Conservation (phyloP, 2,888 invertebrate genomes). For the Pterostichus niger region DNA sequence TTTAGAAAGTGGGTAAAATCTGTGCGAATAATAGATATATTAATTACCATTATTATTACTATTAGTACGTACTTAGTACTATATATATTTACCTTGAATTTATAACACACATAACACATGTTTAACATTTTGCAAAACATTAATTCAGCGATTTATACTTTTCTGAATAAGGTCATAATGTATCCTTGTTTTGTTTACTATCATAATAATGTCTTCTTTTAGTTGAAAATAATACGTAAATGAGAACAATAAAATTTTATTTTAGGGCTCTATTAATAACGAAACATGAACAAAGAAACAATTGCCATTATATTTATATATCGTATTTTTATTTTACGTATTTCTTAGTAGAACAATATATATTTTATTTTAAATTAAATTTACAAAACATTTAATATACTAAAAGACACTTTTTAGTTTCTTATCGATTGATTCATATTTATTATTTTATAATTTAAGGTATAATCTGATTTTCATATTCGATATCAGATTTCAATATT, state of each 20-base stretch:
- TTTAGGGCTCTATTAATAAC: slow-evolving; percentile 12
- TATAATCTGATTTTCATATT: too few relatives aligned
- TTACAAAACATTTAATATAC: too few relatives aligned
- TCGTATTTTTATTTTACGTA: too few relatives aligned
- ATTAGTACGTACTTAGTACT: background rate
- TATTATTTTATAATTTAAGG: too few relatives aligned
- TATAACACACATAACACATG: background rate
- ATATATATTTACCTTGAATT: slow-evolving; percentile 49
- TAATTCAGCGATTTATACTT: slow-evolving; percentile 36
- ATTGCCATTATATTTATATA: too few relatives aligned
- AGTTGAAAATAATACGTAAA: slow-evolving; percentile 26
- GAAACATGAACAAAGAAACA: background rate
- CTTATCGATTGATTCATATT: too few relatives aligned
- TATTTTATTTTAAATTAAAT: too few relatives aligned
- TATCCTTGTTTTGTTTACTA: slow-evolving; percentile 59
- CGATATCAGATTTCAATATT: too few relatives aligned
- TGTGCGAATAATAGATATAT: background rate
- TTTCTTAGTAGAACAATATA: too few relatives aligned
- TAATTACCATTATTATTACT: background rate
- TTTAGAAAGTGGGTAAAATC: slow-evolving; percentile 14
- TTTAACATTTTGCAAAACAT: slow-evolving; percentile 27
- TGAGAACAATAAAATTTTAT: slow-evolving; percentile 9
- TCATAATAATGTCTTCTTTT: slow-evolving; percentile 15
- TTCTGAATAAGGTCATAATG: slow-evolving; percentile 57
- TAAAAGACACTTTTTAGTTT: too few relatives aligned